These are phyloP conservation scores for Labeo catla DNA, from an alignment of 2,113 vertebrate genomes.

Conservation along the genomic window DNA sequence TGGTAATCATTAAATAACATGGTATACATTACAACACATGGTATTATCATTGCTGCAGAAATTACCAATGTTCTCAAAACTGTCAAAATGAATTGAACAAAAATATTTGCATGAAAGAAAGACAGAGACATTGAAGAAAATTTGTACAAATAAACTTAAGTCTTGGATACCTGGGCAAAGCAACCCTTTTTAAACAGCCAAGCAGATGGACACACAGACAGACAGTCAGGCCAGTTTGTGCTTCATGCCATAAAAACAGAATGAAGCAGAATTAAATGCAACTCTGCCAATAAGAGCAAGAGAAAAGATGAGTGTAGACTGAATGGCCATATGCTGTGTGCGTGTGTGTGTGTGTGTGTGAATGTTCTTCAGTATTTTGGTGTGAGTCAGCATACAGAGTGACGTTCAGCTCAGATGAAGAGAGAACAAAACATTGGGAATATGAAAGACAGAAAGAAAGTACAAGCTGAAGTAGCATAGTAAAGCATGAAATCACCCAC, in stretches of 20 bases:
- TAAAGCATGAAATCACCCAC: background rate
- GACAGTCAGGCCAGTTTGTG: background rate
- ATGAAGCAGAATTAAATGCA: conserved; percentile 18
- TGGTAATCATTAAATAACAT: background rate
- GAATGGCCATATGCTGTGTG: conserved; percentile 36
- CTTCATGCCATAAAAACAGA: background rate
- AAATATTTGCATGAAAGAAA: background rate
- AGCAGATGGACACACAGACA: conserved; percentile 9
- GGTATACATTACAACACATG: background rate
- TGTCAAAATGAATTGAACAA: background rate
- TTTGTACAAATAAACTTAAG: background rate
- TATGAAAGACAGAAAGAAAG: background rate
- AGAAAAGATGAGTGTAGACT: background rate
- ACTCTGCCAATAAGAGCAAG: conserved; percentile 17
- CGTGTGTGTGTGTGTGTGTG: background rate
- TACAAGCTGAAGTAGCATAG: background rate
- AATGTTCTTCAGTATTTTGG: background rate
- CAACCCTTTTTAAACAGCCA: background rate
- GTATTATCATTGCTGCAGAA: background rate
- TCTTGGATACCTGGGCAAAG: background rate
- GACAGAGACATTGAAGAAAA: background rate
- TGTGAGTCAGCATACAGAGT: background rate
- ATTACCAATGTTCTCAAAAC: background rate
- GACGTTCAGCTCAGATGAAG: background rate
- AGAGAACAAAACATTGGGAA: background rate